Conservation (phyloP, 1,140 invertebrate genomes). For the Paracyclopina nana region DNA sequence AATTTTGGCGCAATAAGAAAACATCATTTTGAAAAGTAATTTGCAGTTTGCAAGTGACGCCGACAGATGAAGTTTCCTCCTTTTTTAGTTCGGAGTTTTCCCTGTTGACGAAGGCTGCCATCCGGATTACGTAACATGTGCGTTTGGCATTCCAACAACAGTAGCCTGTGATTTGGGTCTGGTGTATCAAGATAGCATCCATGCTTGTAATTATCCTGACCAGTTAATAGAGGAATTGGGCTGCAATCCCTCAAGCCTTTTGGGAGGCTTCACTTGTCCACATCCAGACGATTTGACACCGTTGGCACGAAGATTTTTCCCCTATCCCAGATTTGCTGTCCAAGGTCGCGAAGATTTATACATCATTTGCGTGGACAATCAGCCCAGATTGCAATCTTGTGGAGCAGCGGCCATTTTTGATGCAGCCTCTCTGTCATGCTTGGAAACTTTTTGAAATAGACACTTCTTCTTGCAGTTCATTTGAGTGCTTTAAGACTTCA, state of each 20-base stretch:
- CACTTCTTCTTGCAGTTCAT: too few relatives aligned
- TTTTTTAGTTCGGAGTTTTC: constrained; percentile 50
- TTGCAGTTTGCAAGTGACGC: too few relatives aligned
- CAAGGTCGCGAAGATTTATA: not conserved
- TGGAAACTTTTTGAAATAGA: too few relatives aligned
- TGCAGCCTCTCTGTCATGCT: not conserved
- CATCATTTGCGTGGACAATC: constrained; percentile 11
- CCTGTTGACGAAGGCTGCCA: constrained; percentile 55
- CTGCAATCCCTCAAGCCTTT: too few relatives aligned
- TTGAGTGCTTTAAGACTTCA: too few relatives aligned
- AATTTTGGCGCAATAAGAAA: too few relatives aligned
- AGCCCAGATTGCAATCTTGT: constrained; percentile 10
- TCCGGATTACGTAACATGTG: constrained; percentile 64
- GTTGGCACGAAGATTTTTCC: not conserved
- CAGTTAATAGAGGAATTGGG: constrained; percentile 34
- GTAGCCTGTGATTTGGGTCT: constrained; percentile 62
- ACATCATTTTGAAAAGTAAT: too few relatives aligned
- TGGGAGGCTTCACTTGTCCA: constrained; percentile 7
- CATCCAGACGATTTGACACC: not conserved
- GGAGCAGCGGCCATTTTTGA: not conserved
- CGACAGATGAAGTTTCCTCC: too few relatives aligned
- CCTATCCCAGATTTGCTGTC: not conserved
- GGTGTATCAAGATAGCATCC: constrained; percentile 64
- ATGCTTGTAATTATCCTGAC: constrained; percentile 84
- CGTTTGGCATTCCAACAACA: constrained; percentile 50